Percentiles rank a stretch among this genome's conserved stretches.
These are phyloP conservation scores for Leucania comma DNA, from an alignment of 2,888 invertebrate genomes.

Conservation along the genomic window DNA sequence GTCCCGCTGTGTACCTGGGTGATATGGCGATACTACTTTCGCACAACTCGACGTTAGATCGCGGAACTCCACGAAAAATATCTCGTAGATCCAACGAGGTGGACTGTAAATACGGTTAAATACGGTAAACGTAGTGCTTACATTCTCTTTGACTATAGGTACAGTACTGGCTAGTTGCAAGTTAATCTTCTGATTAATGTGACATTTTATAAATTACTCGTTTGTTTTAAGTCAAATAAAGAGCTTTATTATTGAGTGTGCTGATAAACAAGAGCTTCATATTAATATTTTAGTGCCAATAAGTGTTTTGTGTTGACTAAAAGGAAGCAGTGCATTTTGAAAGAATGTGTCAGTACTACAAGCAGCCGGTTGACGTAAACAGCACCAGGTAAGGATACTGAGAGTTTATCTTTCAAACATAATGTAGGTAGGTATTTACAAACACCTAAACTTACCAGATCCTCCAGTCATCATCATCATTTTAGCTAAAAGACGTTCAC, in stretches of 20 bases:
- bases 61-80: not conserved
- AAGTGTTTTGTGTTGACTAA: conserved; percentile 1
- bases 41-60: not conserved
- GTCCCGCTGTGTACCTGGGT: not conserved
- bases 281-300: not conserved
- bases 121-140: no score
- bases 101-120: not conserved
- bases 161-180: conserved; percentile 16
- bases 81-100: not conserved
- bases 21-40: not conserved
- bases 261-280: conserved; percentile 9
- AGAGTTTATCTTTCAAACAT: no score
- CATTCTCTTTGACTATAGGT: no score
- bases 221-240: conserved; percentile 17
- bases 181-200: not conserved
- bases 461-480: no score
- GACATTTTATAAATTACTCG: not conserved
- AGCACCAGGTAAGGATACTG: conserved; percentile 33
- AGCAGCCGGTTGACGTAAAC: conserved; percentile 33
- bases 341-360: conserved; percentile 40
- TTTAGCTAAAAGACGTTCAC: no score
- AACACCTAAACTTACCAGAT: no score
- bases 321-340: conserved; percentile 10
- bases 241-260: not conserved
- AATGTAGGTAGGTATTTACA: no score